phyloP scores from a whole-genome alignment of 2,888 invertebrate genomes.

The Gortyna flavago region DNA sequence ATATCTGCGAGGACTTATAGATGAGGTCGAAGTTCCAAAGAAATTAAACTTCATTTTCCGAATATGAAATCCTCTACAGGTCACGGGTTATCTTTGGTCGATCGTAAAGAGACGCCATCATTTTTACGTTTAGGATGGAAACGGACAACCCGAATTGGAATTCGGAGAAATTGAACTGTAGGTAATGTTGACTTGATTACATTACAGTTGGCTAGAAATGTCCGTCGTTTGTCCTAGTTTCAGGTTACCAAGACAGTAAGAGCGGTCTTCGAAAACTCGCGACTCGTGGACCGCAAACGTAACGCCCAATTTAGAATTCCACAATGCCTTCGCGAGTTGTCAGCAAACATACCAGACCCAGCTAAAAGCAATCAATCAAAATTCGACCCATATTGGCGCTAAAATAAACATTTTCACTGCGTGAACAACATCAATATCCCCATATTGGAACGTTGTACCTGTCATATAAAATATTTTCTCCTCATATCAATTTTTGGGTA shows the following conservation, averaged over 20 bases:
- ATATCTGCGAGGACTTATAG: slow-evolving; percentile 32
- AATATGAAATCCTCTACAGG: slow-evolving; percentile 47
- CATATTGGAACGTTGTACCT: slow-evolving; percentile 45
- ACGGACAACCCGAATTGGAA: slow-evolving; percentile 22
- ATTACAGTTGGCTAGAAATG: slow-evolving; percentile 35
- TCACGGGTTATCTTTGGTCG: slow-evolving; percentile 54
- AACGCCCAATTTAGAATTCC: slow-evolving; percentile 31
- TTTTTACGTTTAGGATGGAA: slow-evolving; percentile 39
- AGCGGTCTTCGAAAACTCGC: slow-evolving; percentile 23
- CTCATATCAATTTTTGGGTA: slow-evolving; percentile 44
- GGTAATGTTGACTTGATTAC: slow-evolving; percentile 38
- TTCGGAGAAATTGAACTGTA: slow-evolving; percentile 25
- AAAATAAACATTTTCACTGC: slow-evolving; percentile 36
- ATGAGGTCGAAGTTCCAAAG: slow-evolving; percentile 29
- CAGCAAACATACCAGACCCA: slow-evolving; percentile 23
- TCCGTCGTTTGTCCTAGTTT: slow-evolving; percentile 14
- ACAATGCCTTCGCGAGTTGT: slow-evolving; percentile 34
- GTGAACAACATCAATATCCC: slow-evolving; percentile 44
- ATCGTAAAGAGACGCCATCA: slow-evolving; percentile 41
- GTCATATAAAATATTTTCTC: slow-evolving; percentile 39
- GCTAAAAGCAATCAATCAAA: slow-evolving; percentile 56
- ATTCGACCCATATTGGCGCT: slow-evolving; percentile 24
- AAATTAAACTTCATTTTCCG: slow-evolving; percentile 44
- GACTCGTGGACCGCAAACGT: slow-evolving; percentile 8
- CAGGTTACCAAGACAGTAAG: slow-evolving; percentile 2